phyloP scores from a whole-genome alignment of 2,888 invertebrate genomes.

The Himalopsyche anomala region DNA sequence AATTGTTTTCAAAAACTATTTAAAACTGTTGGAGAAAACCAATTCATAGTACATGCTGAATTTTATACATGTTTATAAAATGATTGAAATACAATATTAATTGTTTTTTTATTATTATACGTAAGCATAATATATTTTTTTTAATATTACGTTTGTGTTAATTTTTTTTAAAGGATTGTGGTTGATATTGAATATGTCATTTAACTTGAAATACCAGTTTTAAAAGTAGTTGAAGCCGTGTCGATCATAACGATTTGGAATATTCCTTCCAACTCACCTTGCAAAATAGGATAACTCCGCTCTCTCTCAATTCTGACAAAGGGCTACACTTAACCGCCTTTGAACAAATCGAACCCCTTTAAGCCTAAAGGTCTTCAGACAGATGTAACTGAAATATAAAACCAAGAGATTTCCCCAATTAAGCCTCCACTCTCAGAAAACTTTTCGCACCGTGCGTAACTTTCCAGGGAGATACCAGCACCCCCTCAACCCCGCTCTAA shows the following conservation, averaged over 20 bases:
- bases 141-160: too few species aligned
- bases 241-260: neutral
- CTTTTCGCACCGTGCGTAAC: conserved; percentile 30
- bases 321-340: conserved; percentile 16
- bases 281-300: neutral
- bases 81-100: too few species aligned
- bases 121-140: too few species aligned
- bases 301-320: neutral
- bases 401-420: conserved; percentile 34
- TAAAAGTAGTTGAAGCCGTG: too few species aligned
- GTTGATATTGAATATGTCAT: too few species aligned
- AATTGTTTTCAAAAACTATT: too few species aligned
- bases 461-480: neutral
- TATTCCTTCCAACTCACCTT: conserved; percentile 32
- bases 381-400: conserved; percentile 34
- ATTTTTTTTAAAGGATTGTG: too few species aligned
- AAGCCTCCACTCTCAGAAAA: conserved; percentile 27
- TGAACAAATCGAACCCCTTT: conserved; percentile 34
- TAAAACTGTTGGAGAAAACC: too few species aligned
- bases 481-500: conserved; percentile 5
- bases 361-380: conserved; percentile 22
- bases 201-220: too few species aligned
- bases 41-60: too few species aligned
- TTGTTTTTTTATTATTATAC: too few species aligned
- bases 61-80: too few species aligned